Evolutionary conservation across 2,113 vertebrate species (phyloP), one percentile per base, ranked within the genome.

Genomic region (Bubo scandiacus): DNA sequence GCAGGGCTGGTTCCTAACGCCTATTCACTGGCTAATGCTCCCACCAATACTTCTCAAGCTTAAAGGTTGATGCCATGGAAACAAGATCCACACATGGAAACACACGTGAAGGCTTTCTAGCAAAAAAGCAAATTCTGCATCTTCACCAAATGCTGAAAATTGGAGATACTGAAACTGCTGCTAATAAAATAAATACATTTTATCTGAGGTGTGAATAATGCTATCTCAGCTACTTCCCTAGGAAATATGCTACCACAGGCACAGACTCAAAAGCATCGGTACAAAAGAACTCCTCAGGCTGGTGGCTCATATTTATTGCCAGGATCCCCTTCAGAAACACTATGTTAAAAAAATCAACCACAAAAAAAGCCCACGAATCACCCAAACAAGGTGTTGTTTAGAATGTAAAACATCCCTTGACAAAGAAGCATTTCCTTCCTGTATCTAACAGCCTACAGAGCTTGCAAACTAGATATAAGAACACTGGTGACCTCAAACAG

Each of bases 21-120:
- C 55, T 83, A 10, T 67, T 95, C 86, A 95, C 75, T 90, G 93
- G 95, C 45, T 96, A 83, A 75, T 10, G 15, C 62, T 65, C 62
- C 49, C 29, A 55, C 83, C 95, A 88, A 79, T 80, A 78, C 73
- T 65, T 68, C 85, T 20, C 1, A 6, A 80, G 29, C 79, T 92
- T 54, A 34, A 78, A 81, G 27, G 26, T 3, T 51, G 96, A 67
- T 93, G 91, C 97, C 86, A 97, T 97, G 96, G 97, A 94, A 98
- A 98, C 94, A 45, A 78, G 88, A 93, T 52, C n/a, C 78, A 63
- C 45, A 80, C 62, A 47, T 57, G 92, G 42, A 68, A 81, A 96
- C 49, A 62, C 66, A 95, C 1, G 26, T 36, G 32, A 92, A 38
- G 15, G 43, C 42, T 66, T 95, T 68, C 92, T 32, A 62, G 71